Evolutionary conservation across 2,113 vertebrate species (phyloP), one percentile per base, ranked within the genome.

Genomic region (Gobio gobio): DNA sequence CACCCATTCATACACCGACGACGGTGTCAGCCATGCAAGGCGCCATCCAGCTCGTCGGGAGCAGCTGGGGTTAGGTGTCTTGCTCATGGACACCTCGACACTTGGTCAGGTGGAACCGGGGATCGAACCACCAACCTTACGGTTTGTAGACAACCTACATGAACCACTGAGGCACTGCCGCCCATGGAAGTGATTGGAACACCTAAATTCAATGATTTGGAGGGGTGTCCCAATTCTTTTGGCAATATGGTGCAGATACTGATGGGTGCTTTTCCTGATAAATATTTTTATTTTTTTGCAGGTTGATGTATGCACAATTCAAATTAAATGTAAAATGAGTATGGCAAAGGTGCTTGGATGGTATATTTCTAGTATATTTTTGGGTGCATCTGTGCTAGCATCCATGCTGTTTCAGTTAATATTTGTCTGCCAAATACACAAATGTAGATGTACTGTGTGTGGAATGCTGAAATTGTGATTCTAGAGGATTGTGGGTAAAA

Each of bases 401-500:
- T 70, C 10, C 36, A 43, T 10, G 8, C 9, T 13, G 22, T 72
- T 72, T 43, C 40, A 72, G 68, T 22, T 47, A 24, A 22, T 24
- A 4, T 73, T 73, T 47, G 36, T 5, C 66, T 12, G 24, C 22
- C 33, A n/a, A 59, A 43, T 61, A 13, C 54, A 24, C 59, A 5
- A 59, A 54, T 36, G 26, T 36, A 22, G 9, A 70, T 70, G 66
- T 12, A 40, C 33, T 59, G 18, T 80, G 56, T 63, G 58, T 80
- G 58, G 56, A 61, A 79, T 76, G 26, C 47, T 77, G 18, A 51
- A 22, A 58, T 36, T 77, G 75, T 22, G 49, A 56, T 64, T 80
- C 8, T 18, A 47, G 78, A 64, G 43, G 24, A 64, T 29, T 80
- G 59, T 80, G 40, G 58, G 43, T 80, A 49, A 79, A 80, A 29